Base-by-base conservation (phyloP, 1,140 invertebrate species). In the Penaeus vannamei region DNA sequence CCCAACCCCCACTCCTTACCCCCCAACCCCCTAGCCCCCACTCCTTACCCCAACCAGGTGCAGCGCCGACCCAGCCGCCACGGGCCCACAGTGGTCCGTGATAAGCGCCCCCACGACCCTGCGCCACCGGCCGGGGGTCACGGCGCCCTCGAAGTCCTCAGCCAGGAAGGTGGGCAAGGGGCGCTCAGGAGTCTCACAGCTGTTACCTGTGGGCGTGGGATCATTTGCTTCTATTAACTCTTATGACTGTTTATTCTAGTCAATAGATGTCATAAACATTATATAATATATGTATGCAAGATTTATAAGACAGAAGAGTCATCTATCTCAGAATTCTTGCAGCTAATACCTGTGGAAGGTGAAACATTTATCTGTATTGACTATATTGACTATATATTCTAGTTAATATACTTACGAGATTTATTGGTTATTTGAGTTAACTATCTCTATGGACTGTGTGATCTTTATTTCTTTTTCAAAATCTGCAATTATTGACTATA, bases 21-120 rank as follows among this genome's bases (percentile, higher is more conserved):
- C 42, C 29, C 42, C 29, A 5, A 80, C 23, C 29, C 42, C 29
- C 42, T 36, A 26, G 14, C 20, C 80, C n/a, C 62, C 23, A 26
- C 62, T 84, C 91, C 92, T 87, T 91, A 94, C 94, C 90, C 93
- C 93, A 81, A 92, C 92, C 90, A 94, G 94, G 91, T 94, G 93
- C 17, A 94, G 84, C 42, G 93, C 93, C 22, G 91, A 91, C 61
- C 93, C 93, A 42, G 93, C 92, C 23, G 92, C 92, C 61, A 94
- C 84, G 10, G 92, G 92, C 53, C 92, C 92, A 91, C 93, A 94
- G 1, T 92, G 91, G 53, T 92, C 91, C 22, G 91, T 91, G 8
- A 93, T 79, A n/a, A 92, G 91, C 12, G 92, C 93, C 3, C 94
- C 94, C 84, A 92, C 92, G 26, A 93, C 89, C 69, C 91, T 92